Conservation (phyloP, 2,113 vertebrate species). For the Aythya baeri region DNA sequence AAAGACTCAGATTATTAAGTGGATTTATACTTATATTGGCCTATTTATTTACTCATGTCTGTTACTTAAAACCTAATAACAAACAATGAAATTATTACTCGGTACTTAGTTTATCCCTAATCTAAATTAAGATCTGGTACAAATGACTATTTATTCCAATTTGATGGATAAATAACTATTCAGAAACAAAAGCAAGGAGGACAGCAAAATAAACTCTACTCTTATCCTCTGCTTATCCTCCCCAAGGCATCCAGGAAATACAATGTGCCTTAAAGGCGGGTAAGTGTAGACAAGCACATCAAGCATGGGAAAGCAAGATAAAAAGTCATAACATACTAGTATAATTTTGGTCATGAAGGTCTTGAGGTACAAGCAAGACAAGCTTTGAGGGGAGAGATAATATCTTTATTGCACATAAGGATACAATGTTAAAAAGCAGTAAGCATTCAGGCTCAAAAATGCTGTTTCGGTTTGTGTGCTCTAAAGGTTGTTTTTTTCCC, state of each 20-base stretch:
- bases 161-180: background rate
- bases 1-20: background rate
- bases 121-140: background rate
- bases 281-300: background rate
- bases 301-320: background rate
- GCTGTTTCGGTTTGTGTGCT: background rate
- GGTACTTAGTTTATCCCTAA: background rate
- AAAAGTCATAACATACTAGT: background rate
- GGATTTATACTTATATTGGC: background rate
- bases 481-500: background rate
- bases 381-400: background rate
- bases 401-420: background rate
- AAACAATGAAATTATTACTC: background rate
- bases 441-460: background rate
- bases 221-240: background rate
- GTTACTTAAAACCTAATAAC: conserved; percentile 17
- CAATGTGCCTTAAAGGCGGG: background rate
- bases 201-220: background rate
- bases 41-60: background rate
- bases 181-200: background rate
- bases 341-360: background rate
- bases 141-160: background rate
- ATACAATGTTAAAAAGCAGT: background rate
- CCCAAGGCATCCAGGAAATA: background rate
- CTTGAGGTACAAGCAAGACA: background rate